These are phyloP conservation scores for Planiliza haematocheilus DNA, from an alignment of 2,113 vertebrate species.

Conservation along the genomic window DNA sequence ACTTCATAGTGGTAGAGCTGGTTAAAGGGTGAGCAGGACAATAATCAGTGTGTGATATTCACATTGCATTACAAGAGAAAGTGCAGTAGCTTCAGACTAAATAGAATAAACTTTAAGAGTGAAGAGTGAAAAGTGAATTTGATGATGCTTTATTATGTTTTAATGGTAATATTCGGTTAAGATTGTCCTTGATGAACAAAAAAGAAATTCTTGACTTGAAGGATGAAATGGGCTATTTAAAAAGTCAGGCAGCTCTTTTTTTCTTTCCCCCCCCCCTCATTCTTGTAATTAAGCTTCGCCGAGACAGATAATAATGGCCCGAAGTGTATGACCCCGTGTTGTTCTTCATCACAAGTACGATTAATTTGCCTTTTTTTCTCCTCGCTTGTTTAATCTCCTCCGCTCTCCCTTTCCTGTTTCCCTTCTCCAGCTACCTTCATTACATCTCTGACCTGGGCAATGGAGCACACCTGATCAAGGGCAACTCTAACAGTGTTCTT, in stretches of 20 bases:
- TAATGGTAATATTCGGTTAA: neutral
- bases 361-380: constrained; percentile 41
- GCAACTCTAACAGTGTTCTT: constrained; percentile 97
- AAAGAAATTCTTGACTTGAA: constrained; percentile 18
- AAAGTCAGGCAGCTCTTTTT: constrained; percentile 30
- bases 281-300: constrained; percentile 45
- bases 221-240: constrained; percentile 24
- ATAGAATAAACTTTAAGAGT: neutral
- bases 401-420: constrained; percentile 19
- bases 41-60: constrained; percentile 7
- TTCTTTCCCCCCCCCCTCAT: too few species aligned
- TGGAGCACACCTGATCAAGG: constrained; percentile 97
- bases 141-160: too few species aligned
- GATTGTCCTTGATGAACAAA: constrained; percentile 14
- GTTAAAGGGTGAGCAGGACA: constrained; percentile 94
- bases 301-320: constrained; percentile 54
- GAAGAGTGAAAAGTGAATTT: too few species aligned
- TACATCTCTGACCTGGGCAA: constrained; percentile 99
- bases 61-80: neutral
- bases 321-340: constrained; percentile 53
- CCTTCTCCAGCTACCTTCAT: constrained; percentile 90
- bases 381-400: constrained; percentile 11
- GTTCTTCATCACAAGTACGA: constrained; percentile 38
- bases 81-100: neutral
- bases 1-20: constrained; percentile 98